Percentiles rank a stretch among this genome's conserved stretches.
These are phyloP conservation scores for Chaetops frenatus DNA, from an alignment of 2,113 vertebrate species.

Conservation along the genomic window DNA sequence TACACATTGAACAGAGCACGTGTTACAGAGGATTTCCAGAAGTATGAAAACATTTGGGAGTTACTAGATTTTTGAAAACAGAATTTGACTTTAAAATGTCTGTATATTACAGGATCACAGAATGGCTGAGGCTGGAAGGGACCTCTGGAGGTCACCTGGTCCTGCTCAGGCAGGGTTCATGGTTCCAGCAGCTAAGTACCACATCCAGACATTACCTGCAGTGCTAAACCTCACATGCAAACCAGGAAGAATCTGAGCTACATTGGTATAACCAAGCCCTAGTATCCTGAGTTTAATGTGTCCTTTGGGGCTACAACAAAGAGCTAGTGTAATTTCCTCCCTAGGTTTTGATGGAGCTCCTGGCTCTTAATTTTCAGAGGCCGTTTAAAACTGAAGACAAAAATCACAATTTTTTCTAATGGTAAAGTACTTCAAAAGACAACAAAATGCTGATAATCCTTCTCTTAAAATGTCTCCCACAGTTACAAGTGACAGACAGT, in stretches of 20 bases:
- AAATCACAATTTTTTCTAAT: not conserved
- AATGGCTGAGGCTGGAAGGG: not conserved
- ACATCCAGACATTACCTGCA: not conserved
- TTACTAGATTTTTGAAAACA: not conserved
- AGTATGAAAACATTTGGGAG: not conserved
- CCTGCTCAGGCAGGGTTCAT: not conserved
- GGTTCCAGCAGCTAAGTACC: not conserved
- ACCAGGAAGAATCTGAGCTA: not conserved
- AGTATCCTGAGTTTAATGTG: not conserved
- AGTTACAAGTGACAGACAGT: not conserved
- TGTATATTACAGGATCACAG: not conserved
- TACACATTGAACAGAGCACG: constrained; percentile 56
- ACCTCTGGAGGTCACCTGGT: not conserved
- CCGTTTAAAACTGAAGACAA: not conserved
- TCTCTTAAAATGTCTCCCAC: not conserved
- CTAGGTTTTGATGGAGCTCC: not conserved
- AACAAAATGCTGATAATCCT: not conserved
- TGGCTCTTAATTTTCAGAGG: not conserved
- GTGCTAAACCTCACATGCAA: not conserved
- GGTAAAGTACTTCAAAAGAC: not conserved
- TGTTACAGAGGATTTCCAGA: not conserved
- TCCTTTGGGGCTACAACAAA: not conserved
- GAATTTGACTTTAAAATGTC: not conserved
- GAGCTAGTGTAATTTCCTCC: not conserved
- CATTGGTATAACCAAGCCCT: not conserved